These are phyloP conservation scores for Turritopsis rubra DNA, from an alignment of 30 jellyfish, hydroid and myxozoan genomes.

Conservation along the genomic window DNA sequence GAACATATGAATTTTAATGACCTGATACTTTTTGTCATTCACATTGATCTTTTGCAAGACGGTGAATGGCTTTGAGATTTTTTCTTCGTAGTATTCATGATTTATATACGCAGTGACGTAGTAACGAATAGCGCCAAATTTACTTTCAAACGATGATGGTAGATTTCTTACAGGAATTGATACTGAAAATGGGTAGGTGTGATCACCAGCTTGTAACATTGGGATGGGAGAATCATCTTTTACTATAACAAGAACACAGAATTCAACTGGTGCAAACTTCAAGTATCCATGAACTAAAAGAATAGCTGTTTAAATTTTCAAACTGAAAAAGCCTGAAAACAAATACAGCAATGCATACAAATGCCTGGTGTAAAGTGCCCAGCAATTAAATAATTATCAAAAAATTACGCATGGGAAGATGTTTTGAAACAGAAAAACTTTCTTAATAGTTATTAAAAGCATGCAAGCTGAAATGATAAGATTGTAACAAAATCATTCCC, in stretches of 20 bases:
- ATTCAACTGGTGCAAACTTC: not conserved
- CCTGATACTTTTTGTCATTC: conserved; percentile 17
- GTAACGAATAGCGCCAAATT: conserved; percentile 18
- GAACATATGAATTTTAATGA: not conserved
- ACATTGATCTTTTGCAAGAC: conserved; percentile 12
- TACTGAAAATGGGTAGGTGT: conserved; percentile 11
- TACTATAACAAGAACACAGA: not conserved
- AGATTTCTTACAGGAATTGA: not conserved
- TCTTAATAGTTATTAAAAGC: no score
- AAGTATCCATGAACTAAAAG: not conserved
- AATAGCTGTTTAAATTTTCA: no score
- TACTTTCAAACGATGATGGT: conserved; percentile 25
- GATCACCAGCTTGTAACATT: not conserved
- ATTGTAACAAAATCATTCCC: no score
- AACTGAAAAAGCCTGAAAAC: no score
- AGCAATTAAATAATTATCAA: no score
- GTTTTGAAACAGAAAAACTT: no score
- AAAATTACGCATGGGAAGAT: no score
- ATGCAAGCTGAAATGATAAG: no score
- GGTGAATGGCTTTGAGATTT: not conserved
- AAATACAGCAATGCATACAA: no score
- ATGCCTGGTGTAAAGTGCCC: no score
- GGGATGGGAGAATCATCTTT: not conserved
- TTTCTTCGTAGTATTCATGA: not conserved
- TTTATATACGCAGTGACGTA: not conserved